A percentile compares a stretch with the other conserved stretches of the same genome.
phyloP scores from a whole-genome alignment of 1,140 invertebrate genomes.

The Metopolophium dirhodum region DNA sequence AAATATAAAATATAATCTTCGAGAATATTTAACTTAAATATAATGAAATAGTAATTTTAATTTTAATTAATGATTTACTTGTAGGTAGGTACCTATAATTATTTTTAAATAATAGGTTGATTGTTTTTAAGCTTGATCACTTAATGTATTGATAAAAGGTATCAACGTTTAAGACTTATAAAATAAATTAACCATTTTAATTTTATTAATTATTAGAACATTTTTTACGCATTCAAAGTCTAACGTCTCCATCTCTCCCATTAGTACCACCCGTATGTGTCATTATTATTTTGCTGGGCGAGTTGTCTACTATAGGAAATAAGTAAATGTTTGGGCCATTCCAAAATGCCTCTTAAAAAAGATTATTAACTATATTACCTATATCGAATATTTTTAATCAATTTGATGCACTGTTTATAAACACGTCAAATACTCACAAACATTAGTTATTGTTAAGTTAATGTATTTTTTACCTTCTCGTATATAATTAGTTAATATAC shows the following conservation, averaged over 20 bases:
- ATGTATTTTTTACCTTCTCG: neutral
- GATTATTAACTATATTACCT: neutral
- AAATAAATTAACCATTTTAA: neutral
- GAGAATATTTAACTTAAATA: neutral
- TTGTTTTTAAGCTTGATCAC: neutral
- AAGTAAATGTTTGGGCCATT: neutral
- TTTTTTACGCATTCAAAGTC: neutral
- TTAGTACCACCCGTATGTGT: too few relatives aligned
- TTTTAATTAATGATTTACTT: neutral
- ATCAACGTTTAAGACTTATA: neutral
- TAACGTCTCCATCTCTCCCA: neutral
- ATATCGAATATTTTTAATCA: neutral
- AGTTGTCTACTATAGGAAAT: neutral
- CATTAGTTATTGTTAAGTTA: neutral
- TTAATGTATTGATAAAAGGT: neutral
- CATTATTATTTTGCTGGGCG: neutral
- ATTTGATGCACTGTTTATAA: neutral
- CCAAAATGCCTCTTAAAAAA: neutral
- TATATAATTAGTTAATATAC: neutral
- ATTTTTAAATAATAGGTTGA: neutral
- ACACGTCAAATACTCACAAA: neutral
- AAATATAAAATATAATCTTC: neutral
- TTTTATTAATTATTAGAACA: neutral
- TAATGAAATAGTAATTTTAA: neutral
- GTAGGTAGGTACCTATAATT: neutral